Base-by-base conservation (phyloP, 2,888 invertebrate species). In the Flexamia atlantica region DNA sequence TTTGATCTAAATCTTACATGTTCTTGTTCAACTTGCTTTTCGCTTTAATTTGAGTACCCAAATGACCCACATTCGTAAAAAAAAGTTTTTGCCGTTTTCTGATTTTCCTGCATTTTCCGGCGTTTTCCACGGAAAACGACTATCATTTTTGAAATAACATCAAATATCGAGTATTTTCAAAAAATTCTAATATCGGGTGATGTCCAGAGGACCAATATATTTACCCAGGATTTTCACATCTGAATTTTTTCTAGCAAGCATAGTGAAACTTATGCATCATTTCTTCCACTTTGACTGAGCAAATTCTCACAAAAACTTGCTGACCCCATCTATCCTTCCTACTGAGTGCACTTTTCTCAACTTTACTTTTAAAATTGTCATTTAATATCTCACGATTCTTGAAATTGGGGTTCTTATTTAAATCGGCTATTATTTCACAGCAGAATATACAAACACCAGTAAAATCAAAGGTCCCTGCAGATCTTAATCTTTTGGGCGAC, bases 361-460 rank as follows among this genome's bases (percentile, higher is more conserved):
- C n/a, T 4, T 53, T 53, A 17, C n/a, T 53, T 53, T 53, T 53
- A n/a, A 53, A 53, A 53, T 4, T 53, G n/a, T 17, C 7, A 53
- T 17, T 7, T 53, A 53, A 12, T 53, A 53, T 53, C n/a, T 53
- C 53, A 53, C 53, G 53, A 53, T 53, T 53, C 4, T 53, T 53
- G 4, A 4, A 17, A 53, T 53, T 53, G 53, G 53, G 53, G 7
- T 53, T 53, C 53, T 53, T 53, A 53, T 53, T 53, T 17, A 53
- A 53, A 53, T 30, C 28, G 17, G 30, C 5, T 68, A 30, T 28
- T 68, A 68, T 3, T 68, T 30, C 68, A 68, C 32, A 68, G 32
- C 32, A 68, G 68, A 30, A 68, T 9, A 68, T 23, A 32, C 28
- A 68, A 68, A 68, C 32, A 23, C 68, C 68, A 30, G 68, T n/a